Evolutionary conservation across 2,888 invertebrate species (phyloP), one percentile per base, ranked within the genome.

Genomic region (Cheilosia soror): DNA sequence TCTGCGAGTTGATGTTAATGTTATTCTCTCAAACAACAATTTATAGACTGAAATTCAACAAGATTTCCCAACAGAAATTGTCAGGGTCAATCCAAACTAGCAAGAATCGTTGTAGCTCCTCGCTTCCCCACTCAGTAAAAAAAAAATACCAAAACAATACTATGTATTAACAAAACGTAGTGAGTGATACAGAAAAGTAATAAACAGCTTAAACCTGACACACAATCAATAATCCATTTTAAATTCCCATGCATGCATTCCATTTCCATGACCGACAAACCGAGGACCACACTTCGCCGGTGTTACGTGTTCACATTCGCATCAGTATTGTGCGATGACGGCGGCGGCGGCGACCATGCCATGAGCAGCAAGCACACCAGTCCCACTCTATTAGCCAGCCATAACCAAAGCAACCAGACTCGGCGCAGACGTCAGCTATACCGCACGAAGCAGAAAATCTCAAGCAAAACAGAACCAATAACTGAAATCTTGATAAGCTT

Each of bases 241-340:
- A 84, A 84, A 84, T 84, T 80, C 84, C 75, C 84, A 80, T 84
- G 84, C 84, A 84, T 80, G 80, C 84, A 84, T 84, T 84, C 84
- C 84, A 75, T 84, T 84, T 80, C 80, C 84, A 84, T 84, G 84
- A 84, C 84, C 84, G 84, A 84, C 84, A 84, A 84, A 84, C 79
- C 75, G 51, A 84, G 75, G 79, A 69, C 84, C 71, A 79, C 79
- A 75, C 84, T 47, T 60, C 79, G 79, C 60, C 79, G 84, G 80
- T 84, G 83, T 84, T 75, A 84, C 79, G 79, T 84, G 81, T 76
- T 76, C 81, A 53, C 49, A 57, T 37, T 47, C 47, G 47, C 15
- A 44, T 11, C 63, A 75, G 55, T 55, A 77, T 44, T 72, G 53
- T 85, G 62, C 76, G 84, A 69, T 75, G 73, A 79, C 65, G 84